Percentiles rank a stretch among this genome's conserved stretches.
Conservation (phyloP, 2,113 vertebrate species). For the Corythaixoides concolor region DNA sequence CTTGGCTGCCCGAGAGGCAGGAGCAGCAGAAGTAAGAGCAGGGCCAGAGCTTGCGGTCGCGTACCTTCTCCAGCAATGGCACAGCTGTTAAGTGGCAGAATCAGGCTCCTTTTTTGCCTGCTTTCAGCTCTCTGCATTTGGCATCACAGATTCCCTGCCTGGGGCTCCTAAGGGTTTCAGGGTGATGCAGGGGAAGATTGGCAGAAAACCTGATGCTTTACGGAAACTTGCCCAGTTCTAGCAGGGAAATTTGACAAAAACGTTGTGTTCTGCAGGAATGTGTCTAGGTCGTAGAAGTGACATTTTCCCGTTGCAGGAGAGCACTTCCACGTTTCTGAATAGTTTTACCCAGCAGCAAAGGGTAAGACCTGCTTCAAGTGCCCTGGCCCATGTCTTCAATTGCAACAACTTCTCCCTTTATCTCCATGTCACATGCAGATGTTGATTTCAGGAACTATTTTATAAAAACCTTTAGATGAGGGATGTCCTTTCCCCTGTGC, state of each 20-base stretch:
- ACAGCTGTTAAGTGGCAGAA: not conserved
- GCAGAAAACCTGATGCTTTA: not conserved
- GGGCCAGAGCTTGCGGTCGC: not conserved
- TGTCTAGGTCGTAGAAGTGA: not conserved
- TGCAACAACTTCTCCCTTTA: not conserved
- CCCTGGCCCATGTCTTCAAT: not conserved
- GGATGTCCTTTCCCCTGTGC: not conserved
- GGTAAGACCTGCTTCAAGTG: not conserved
- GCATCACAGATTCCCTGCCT: not conserved
- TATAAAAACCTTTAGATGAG: not conserved
- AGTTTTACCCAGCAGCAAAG: not conserved
- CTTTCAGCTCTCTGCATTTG: not conserved
- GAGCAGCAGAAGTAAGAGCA: not conserved
- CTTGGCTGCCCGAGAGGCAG: not conserved
- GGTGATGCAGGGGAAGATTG: not conserved
- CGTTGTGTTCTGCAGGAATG: not conserved
- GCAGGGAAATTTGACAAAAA: not conserved
- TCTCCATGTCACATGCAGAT: not conserved
- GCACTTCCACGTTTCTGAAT: not conserved
- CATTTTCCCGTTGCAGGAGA: fast-evolving
- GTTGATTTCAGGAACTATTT: not conserved
- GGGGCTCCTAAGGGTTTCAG: not conserved
- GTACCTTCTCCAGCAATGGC: not conserved
- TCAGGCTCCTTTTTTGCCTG: not conserved
- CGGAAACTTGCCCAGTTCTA: not conserved